Evolutionary conservation across 2,113 vertebrate species (phyloP), one percentile per base, ranked within the genome.

Genomic region (Podocnemis expansa): DNA sequence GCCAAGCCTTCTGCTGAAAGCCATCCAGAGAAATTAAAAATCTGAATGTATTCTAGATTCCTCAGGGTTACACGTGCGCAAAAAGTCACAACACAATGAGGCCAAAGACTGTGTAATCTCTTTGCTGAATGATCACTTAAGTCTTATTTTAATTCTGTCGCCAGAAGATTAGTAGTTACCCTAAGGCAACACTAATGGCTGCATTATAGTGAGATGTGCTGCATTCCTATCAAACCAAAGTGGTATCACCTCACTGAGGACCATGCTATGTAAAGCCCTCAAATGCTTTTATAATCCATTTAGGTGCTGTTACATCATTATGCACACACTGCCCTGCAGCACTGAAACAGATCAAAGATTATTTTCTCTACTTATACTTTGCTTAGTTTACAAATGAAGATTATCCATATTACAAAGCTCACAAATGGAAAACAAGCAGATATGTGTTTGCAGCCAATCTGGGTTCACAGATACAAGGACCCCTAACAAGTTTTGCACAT

Each of bases 401-500:
- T 24, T 13, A 75, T 43, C 38, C 38, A 22, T 25, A 38, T 94
- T 88, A 91, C 4, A 29, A 52, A 58, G 24, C 75, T 95, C 17
- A n/a, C 51, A 92, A 82, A 78, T 7, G 24, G 60, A 81, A 91
- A 95, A 47, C 47, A 96, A 80, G 85, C 92, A 93, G 85, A 85
- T 81, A 87, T 56, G 41, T 83, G 79, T 84, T 96, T 95, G 94
- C 47, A 81, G 47, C 73, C 70, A 94, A 84, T 83, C 51, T 73
- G 63, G 49, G 51, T 17, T 22, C 16, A 24, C 34, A 75, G 58
- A 75, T 81, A 76, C 80, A 87, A 83, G 86, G 52, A 60, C 93
- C 82, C n/a, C 82, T 92, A 63, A 94, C 93, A 84, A 94, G 52
- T 76, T 88, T 83, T 81, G 93, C 92, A 96, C 91, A 94, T 94